Evolutionary conservation across 1,140 invertebrate species (phyloP), one percentile per base, ranked within the genome.

Genomic region (Sycophila sp.): DNA sequence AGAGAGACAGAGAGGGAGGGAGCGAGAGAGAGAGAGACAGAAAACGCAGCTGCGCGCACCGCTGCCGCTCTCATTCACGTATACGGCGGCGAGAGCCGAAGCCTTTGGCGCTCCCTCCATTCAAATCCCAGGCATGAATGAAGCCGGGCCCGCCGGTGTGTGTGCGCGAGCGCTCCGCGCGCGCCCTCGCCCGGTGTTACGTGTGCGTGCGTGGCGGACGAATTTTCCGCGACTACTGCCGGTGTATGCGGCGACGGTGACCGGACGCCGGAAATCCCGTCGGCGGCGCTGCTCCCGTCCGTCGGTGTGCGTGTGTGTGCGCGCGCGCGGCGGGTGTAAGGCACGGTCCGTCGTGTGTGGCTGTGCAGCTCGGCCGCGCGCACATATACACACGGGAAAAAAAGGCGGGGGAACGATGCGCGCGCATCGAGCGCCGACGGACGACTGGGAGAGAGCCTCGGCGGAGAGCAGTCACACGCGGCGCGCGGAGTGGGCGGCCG

Each of bases 401-500:
- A n/a, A n/a, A n/a, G n/a, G n/a, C n/a, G n/a, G n/a, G n/a, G n/a
- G n/a, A n/a, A 13, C 51, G 63, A 73, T 73, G 69, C 76, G 69
- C 66, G 71, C 76, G 72, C 66, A 70, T 69, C 59, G 45, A 67
- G 63, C 38, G 71, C 45, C 66, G 73, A 65, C 56, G 38, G 63
- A 40, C 59, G 63, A 66, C 71, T 77, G 64, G n/a, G 65, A 55
- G 15, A 55, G 55, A 38, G 3, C 15, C 3, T 5, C 45, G 5
- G 0, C 15, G 0, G 24, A 28, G 68, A 69, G 63, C 45, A 47
- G 15, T 66, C 45, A 32, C 47, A n/a, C 45, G 40, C 38, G 56
- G 59, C 32, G 53, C 69, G 71, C 71, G 73, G 72, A 69, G 74
- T 73, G 71, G 67, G 17, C 36, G 72, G 68, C 36, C 55, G 65